Conservation (phyloP, 2,797 vertebrate species). For the Hylomyscus alleni region DNA sequence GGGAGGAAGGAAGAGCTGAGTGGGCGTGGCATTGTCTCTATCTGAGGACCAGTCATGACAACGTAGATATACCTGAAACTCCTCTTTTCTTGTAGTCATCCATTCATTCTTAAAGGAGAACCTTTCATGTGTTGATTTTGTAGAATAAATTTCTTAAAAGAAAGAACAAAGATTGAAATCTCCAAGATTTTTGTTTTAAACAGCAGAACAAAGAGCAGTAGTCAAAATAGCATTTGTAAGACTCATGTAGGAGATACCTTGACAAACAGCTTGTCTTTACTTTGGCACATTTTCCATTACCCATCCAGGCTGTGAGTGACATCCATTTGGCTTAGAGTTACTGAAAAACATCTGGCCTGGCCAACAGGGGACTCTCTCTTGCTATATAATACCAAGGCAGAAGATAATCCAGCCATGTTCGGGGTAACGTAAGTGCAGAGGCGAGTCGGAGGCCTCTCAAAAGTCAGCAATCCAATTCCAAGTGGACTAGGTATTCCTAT, state of each 20-base stretch:
- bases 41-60: neutral
- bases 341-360: slow-evolving; percentile 63
- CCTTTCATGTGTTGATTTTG: slow-evolving; percentile 1
- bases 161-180: slow-evolving; percentile 71
- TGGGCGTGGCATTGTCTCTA: neutral
- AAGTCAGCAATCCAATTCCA: neutral
- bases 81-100: neutral
- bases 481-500: neutral
- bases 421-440: neutral
- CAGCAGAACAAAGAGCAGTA: slow-evolving; percentile 55
- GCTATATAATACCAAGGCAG: slow-evolving; percentile 22
- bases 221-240: slow-evolving; percentile 67
- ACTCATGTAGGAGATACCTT: slow-evolving; percentile 2
- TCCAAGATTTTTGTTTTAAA: slow-evolving; percentile 21
- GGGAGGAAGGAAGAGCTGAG: neutral
- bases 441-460: neutral
- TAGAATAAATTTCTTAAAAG: slow-evolving; percentile 61
- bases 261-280: slow-evolving; percentile 67
- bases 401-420: neutral
- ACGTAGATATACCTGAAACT: neutral
- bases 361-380: slow-evolving; percentile 32
- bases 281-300: slow-evolving; percentile 51
- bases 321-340: slow-evolving; percentile 58
- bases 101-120: slow-evolving; percentile 60
- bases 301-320: slow-evolving; percentile 43